phyloP scores from a whole-genome alignment of 2,888 invertebrate species.

The Cryptocephalus moraei region DNA sequence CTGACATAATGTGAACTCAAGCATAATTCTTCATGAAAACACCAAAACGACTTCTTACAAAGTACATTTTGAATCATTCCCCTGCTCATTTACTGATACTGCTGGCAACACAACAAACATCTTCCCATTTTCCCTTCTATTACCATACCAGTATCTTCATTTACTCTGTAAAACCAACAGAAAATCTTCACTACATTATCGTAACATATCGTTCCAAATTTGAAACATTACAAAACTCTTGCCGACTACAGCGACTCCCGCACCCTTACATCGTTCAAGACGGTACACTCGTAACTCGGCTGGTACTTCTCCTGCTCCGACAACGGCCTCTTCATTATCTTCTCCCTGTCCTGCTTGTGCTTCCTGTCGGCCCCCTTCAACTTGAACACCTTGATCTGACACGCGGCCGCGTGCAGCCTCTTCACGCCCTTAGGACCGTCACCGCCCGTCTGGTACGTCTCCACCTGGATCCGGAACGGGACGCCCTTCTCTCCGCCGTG shows the following conservation, averaged over 20 bases:
- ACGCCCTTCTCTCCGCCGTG: conserved; percentile 98
- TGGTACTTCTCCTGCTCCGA: conserved; percentile 87
- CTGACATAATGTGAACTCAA: too few relatives aligned
- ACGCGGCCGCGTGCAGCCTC: conserved; percentile 87
- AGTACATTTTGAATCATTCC: too few relatives aligned
- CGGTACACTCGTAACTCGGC: conserved; percentile 91
- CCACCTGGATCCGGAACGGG: conserved; percentile 91
- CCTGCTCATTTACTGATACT: too few relatives aligned
- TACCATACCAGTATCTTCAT: too few relatives aligned
- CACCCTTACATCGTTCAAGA: conserved; percentile 71
- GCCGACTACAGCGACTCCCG: conserved; percentile 30
- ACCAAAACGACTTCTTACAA: too few relatives aligned
- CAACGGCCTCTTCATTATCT: conserved; percentile 75
- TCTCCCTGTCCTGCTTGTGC: conserved; percentile 93
- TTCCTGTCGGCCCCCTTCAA: conserved; percentile 94
- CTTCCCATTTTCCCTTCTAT: too few relatives aligned
- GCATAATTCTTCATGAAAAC: too few relatives aligned
- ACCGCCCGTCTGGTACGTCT: conserved; percentile 62
- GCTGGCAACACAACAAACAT: too few relatives aligned
- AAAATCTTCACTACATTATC: too few relatives aligned
- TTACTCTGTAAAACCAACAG: too few relatives aligned
- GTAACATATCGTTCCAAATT: too few relatives aligned
- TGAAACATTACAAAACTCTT: too few relatives aligned
- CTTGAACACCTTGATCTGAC: conserved; percentile 91
- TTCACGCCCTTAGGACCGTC: conserved; percentile 40